phyloP scores from a whole-genome alignment of 2,113 vertebrate genomes.

The Oryzias woworae region DNA sequence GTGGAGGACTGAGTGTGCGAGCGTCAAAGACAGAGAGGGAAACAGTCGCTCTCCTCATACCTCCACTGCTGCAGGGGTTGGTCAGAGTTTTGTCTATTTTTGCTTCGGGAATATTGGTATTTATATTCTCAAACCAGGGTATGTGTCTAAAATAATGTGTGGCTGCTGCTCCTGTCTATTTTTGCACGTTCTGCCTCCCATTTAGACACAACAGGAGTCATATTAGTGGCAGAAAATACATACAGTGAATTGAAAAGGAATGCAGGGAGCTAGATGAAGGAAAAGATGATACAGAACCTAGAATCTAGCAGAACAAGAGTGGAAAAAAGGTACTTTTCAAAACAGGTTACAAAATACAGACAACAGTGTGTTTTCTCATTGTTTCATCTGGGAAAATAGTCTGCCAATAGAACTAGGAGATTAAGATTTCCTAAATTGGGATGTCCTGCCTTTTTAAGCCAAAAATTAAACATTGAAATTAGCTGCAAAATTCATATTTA shows the following conservation, averaged over 20 bases:
- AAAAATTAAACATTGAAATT: no score
- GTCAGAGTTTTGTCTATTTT: slow-evolving; percentile 44
- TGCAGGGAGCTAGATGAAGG: neutral
- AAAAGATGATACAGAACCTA: neutral
- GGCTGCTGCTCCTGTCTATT: neutral
- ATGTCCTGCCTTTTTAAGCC: no score
- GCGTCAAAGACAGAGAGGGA: slow-evolving; percentile 20
- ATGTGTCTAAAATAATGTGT: slow-evolving; percentile 1
- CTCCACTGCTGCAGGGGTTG: slow-evolving; percentile 20
- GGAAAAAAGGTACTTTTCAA: neutral
- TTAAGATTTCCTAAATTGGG: no score
- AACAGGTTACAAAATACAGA: neutral
- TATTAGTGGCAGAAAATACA: slow-evolving; percentile 1
- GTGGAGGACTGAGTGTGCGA: slow-evolving; percentile 4
- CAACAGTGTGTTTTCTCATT: no score
- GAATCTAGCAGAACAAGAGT: neutral
- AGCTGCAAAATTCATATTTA: no score
- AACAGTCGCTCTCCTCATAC: slow-evolving; percentile 24
- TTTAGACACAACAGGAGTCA: slow-evolving; percentile 1
- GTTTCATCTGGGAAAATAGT: no score
- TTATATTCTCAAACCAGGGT: slow-evolving; percentile 25
- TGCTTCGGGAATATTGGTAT: slow-evolving; percentile 16
- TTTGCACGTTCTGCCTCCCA: neutral
- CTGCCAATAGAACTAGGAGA: no score
- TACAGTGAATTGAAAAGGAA: neutral